Percentiles rank a stretch among this genome's conserved stretches.
Conservation (phyloP, 1,140 invertebrate species). For the Aplysia californica region DNA sequence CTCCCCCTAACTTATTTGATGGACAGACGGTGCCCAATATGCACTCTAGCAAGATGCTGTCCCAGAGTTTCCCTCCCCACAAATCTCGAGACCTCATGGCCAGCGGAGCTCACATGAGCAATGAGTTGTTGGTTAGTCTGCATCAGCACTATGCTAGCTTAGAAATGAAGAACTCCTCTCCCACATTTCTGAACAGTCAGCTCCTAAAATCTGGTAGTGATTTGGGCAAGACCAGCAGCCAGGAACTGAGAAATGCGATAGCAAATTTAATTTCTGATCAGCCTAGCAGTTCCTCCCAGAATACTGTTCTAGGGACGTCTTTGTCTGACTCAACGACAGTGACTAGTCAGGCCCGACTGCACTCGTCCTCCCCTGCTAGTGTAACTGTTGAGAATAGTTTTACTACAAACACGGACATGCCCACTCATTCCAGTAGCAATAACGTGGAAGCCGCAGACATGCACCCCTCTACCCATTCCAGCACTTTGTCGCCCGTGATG, state of each 20-base stretch:
- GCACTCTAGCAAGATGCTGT: conserved; percentile 16
- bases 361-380: too few relatives aligned
- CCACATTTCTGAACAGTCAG: too few relatives aligned
- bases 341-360: too few relatives aligned
- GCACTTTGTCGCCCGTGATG: conserved; percentile 11
- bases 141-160: not conserved
- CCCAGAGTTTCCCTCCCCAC: conserved; percentile 21
- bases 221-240: not conserved
- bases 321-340: too few relatives aligned
- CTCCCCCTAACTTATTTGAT: conserved; percentile 13
- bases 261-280: not conserved
- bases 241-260: not conserved
- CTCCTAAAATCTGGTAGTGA: too few relatives aligned
- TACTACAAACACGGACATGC: too few relatives aligned
- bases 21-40: too few relatives aligned
- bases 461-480: conserved; percentile 20
- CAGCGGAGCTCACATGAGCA: not conserved
- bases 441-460: too few relatives aligned
- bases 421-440: too few relatives aligned
- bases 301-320: too few relatives aligned
- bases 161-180: not conserved
- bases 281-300: too few relatives aligned
- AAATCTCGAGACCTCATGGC: conserved; percentile 15
- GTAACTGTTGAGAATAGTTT: too few relatives aligned
- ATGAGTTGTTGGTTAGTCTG: not conserved